These are phyloP conservation scores for Campoplex capitator DNA, from an alignment of 2,888 invertebrate species.

Conservation along the genomic window DNA sequence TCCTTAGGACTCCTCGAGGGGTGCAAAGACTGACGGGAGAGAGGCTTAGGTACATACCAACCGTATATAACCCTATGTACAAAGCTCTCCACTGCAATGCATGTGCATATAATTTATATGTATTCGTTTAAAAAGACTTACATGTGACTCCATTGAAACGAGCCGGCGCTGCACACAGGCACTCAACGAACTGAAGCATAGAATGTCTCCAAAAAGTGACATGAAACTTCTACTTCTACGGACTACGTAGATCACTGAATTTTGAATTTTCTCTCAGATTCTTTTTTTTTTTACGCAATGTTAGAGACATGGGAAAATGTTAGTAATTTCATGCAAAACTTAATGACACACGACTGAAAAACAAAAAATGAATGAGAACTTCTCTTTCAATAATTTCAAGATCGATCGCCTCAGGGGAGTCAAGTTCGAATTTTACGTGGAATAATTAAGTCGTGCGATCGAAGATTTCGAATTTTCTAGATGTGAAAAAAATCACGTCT, in stretches of 20 bases:
- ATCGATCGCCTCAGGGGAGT: background rate
- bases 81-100: constrained; percentile 15
- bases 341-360: background rate
- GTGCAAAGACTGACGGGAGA: constrained; percentile 71
- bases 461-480: background rate
- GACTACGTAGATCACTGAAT: background rate
- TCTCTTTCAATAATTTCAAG: background rate
- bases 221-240: background rate
- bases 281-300: background rate
- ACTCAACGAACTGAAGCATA: background rate
- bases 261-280: background rate
- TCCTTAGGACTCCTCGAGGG: constrained; percentile 75
- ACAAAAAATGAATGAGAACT: background rate
- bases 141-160: background rate
- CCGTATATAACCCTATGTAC: constrained; percentile 23
- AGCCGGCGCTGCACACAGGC: background rate
- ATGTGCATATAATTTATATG: constrained; percentile 9
- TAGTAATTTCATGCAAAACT: background rate
- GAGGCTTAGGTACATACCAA: constrained; percentile 31
- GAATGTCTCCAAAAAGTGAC: constrained; percentile 1
- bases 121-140: constrained; percentile 16
- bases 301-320: background rate
- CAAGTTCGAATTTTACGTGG: background rate
- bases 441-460: background rate
- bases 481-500: background rate